Evolutionary conservation across 2,113 vertebrate species (phyloP).

Genomic region (Myodes glareolus): DNA sequence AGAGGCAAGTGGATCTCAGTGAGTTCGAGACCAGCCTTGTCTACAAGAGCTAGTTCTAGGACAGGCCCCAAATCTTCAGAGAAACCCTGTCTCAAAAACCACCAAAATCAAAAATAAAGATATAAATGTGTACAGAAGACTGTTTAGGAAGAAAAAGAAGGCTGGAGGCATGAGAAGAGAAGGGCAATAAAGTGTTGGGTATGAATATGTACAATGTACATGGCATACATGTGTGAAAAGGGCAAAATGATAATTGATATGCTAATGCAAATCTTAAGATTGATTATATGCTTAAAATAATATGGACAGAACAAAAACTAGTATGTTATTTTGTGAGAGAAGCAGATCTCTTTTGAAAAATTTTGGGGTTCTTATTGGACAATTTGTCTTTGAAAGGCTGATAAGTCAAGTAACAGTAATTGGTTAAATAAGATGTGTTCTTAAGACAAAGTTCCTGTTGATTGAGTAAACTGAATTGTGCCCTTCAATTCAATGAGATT

Average conservation of each 20-base stretch:
- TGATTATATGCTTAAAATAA: neutral
- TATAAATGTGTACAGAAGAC: neutral
- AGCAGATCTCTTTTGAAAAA: neutral
- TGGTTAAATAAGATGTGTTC: slow-evolving; percentile 3
- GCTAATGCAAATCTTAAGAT: neutral
- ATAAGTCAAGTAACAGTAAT: neutral
- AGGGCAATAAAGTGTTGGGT: neutral
- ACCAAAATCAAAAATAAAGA: neutral
- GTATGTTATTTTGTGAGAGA: neutral
- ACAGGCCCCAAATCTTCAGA: no score
- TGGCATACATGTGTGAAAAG: neutral
- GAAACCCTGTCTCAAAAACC: no score
- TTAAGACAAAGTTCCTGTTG: neutral
- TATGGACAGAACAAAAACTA: neutral
- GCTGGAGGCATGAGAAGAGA: neutral
- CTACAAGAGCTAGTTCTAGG: no score
- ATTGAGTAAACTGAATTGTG: slow-evolving; percentile 1
- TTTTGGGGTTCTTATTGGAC: neutral
- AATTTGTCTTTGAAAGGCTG: slow-evolving; percentile 36
- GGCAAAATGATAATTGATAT: neutral
- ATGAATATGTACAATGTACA: neutral
- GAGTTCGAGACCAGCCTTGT: no score
- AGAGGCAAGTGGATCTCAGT: no score
- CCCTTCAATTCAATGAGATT: neutral
- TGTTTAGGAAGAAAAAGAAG: neutral